Conservation (phyloP, 2,888 invertebrate genomes). For the Eudasyphora cyanicolor region DNA sequence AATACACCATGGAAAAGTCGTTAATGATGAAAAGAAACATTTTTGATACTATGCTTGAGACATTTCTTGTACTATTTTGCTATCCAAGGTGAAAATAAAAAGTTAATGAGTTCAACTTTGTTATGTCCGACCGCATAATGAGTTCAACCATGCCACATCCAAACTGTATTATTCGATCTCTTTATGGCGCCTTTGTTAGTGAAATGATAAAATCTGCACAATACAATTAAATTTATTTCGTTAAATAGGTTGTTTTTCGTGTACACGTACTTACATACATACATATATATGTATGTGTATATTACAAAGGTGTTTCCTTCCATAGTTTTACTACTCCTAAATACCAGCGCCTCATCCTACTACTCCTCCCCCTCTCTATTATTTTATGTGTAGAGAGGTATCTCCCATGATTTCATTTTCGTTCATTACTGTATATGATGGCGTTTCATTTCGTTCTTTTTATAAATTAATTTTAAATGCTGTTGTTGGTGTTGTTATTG, state of each 20-base stretch:
- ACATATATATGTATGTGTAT: no score
- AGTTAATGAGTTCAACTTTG: background rate
- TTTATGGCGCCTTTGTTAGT: no score
- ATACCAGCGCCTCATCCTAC: no score
- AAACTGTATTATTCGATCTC: background rate
- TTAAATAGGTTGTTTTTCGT: background rate
- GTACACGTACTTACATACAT: background rate
- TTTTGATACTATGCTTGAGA: no score
- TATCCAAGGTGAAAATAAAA: no score
- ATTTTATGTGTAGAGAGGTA: background rate
- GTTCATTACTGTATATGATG: background rate
- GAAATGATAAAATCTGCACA: background rate
- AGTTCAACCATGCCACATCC: background rate
- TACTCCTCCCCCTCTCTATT: background rate
- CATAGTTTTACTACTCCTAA: background rate
- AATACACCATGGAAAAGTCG: no score
- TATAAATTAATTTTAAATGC: conserved; percentile 10
- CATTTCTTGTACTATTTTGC: no score
- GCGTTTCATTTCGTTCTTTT: background rate
- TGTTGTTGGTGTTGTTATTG: no score
- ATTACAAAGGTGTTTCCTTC: background rate
- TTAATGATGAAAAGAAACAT: no score
- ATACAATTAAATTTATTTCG: background rate
- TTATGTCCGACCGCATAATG: background rate
- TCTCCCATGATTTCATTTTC: conserved; percentile 11